These are phyloP conservation scores for Corythoichthys haematopterus DNA, from an alignment of 2,113 vertebrate species.

Conservation along the genomic window DNA sequence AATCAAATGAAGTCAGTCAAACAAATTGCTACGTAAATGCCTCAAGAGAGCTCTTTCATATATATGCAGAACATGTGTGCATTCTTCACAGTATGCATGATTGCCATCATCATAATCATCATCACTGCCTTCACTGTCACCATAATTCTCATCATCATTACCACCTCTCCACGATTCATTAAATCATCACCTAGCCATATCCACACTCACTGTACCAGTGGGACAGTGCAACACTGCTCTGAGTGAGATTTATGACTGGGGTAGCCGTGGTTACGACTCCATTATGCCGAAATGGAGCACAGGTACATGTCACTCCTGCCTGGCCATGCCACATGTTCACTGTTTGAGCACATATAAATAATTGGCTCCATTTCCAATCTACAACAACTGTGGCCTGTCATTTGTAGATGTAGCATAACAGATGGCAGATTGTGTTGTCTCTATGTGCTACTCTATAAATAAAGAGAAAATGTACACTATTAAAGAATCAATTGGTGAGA, in stretches of 20 bases:
- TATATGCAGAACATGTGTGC: neutral
- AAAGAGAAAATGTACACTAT: conserved; percentile 1
- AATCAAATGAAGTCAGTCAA: conserved; percentile 6
- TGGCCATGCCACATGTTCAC: conserved; percentile 34
- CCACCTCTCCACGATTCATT: conserved; percentile 28
- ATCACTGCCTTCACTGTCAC: conserved; percentile 19
- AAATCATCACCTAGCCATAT: conserved; percentile 21
- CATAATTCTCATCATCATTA: conserved; percentile 27
- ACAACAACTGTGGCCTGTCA: conserved; percentile 18
- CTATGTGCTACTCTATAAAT: conserved; percentile 3
- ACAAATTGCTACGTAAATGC: conserved; percentile 1
- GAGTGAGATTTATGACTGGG: conserved; percentile 45
- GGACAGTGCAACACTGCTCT: conserved; percentile 9
- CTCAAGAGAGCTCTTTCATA: neutral
- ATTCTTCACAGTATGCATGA: conserved; percentile 10
- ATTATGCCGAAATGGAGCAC: conserved; percentile 31
- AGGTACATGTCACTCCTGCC: conserved; percentile 31
- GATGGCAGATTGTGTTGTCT: conserved; percentile 27
- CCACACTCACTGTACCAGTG: conserved; percentile 4
- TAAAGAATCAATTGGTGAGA: conserved; percentile 2
- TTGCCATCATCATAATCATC: conserved; percentile 14
- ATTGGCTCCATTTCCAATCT: conserved; percentile 27
- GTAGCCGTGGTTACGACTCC: conserved; percentile 33
- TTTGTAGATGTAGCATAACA: conserved; percentile 30
- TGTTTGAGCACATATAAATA: conserved; percentile 15